Conservation (phyloP, 2,113 vertebrate species). For the Clarias gariepinus region DNA sequence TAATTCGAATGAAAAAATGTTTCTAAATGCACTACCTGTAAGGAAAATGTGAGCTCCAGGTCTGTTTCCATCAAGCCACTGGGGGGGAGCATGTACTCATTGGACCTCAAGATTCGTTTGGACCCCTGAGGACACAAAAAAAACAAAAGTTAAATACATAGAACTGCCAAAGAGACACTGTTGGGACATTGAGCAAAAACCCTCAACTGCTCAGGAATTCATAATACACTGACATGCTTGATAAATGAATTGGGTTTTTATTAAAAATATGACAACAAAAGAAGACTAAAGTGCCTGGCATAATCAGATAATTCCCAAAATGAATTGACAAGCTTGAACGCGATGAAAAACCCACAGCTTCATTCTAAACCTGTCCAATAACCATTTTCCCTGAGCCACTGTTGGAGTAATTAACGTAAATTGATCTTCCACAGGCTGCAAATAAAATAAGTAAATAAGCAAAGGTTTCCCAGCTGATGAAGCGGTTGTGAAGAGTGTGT, state of each 20-base stretch:
- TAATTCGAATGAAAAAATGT: no score
- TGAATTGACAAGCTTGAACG: neutral
- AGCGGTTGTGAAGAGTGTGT: neutral
- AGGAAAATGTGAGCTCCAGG: conserved; percentile 67
- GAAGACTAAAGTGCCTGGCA: neutral
- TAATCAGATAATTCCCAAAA: neutral
- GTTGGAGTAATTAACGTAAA: neutral
- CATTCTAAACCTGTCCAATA: neutral
- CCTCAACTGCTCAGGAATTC: neutral
- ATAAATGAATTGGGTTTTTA: neutral
- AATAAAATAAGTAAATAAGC: conserved; percentile 10
- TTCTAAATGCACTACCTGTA: conserved; percentile 59
- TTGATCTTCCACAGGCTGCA: neutral
- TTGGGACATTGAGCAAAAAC: neutral
- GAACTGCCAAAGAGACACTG: neutral
- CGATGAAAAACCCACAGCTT: conserved; percentile 1
- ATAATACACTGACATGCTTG: neutral
- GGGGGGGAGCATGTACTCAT: conserved; percentile 68
- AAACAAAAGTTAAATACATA: neutral
- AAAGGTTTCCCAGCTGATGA: neutral
- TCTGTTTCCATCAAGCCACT: conserved; percentile 70
- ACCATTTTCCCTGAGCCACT: neutral
- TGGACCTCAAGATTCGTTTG: conserved; percentile 68
- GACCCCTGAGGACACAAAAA: conserved; percentile 62
- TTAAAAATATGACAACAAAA: neutral